Conservation (phyloP, 92 coral and sea anemone species). For the Bergia sp. region DNA sequence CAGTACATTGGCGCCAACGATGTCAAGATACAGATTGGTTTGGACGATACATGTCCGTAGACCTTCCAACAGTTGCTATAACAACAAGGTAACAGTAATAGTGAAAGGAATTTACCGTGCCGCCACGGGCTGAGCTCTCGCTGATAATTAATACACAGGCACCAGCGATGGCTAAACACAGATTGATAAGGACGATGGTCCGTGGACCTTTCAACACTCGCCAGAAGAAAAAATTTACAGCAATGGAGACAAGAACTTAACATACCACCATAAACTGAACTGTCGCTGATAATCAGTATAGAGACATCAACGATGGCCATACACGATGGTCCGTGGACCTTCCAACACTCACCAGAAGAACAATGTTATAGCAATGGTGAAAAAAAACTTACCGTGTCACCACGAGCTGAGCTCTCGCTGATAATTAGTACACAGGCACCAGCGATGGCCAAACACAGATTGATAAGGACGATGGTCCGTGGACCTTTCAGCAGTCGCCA, state of each 20-base stretch:
- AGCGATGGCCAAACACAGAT: constrained; percentile 82
- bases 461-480: constrained; percentile 73
- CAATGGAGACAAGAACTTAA: no score
- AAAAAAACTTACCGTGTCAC: no score
- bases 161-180: constrained; percentile 79
- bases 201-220: constrained; percentile 58
- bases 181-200: constrained; percentile 72
- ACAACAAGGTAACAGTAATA: no score
- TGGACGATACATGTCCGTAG: constrained; percentile 68
- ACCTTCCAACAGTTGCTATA: constrained; percentile 24
- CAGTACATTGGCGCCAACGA: constrained; percentile 72
- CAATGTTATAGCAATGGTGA: no score
- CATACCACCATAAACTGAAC: no score
- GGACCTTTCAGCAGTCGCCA: constrained; percentile 48
- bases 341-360: constrained; percentile 1
- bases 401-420: no score
- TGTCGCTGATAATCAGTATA: constrained; percentile 45
- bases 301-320: constrained; percentile 74
- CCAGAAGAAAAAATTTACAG: no score
- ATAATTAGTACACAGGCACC: constrained; percentile 64
- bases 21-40: constrained; percentile 77
- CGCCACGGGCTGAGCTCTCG: no score
- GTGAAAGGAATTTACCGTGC: no score
- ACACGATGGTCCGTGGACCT: constrained; percentile 75
- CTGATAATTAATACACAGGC: constrained; percentile 61